Base-by-base conservation (phyloP, 1,140 invertebrate species). In the Diabrotica virgifera region DNA sequence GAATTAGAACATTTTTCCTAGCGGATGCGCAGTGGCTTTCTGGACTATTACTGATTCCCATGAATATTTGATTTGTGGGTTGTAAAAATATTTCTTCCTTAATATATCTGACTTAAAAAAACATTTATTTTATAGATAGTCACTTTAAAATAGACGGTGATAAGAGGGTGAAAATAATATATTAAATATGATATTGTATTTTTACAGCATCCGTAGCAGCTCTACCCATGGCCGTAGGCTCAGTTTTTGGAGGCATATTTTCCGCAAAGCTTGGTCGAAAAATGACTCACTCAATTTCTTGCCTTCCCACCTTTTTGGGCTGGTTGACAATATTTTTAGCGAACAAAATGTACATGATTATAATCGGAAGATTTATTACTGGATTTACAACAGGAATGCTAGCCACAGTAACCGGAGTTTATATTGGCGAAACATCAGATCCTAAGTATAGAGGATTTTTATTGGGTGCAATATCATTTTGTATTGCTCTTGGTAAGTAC, bases 251-350 rank as follows among this genome's bases (percentile, higher is more conserved):
- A 6, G 83, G 87, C 4, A 80, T 83, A 69, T 70, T 86, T 50
- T 86, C 90, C 76, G 88, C 91, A 66, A 85, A 82, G 65, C 80
- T 87, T 59, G 91, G 91, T 5, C 79, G 91, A 59, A 86, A 84
- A 71, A 79, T 73, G 7, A 84, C 87, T 0, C 81, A 90, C 56
- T 77, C 86, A 37, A 72, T 88, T 9, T 76, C 86, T n/a, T 83
- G 82, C 13, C 74, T 85, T 0, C 85, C 89, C 0, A 87, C 85
- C 55, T 70, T 87, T 0, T 59, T 85, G n/a, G 89, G 89, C 10
- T 93, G 89, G 88, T 69, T 86, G 5, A 68, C 85, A 8, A 86
- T 91, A 9, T 80, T 82, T 24, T 78, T 83, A 52, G 79, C 85
- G 2, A 69, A 78, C 3, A 80, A 80, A 65, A 68, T 86, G 4